A percentile compares a stretch with the other conserved stretches of the same genome.
Evolutionary conservation across 2,113 vertebrate genomes (phyloP).

Genomic region (Forbesichthys agassizii): DNA sequence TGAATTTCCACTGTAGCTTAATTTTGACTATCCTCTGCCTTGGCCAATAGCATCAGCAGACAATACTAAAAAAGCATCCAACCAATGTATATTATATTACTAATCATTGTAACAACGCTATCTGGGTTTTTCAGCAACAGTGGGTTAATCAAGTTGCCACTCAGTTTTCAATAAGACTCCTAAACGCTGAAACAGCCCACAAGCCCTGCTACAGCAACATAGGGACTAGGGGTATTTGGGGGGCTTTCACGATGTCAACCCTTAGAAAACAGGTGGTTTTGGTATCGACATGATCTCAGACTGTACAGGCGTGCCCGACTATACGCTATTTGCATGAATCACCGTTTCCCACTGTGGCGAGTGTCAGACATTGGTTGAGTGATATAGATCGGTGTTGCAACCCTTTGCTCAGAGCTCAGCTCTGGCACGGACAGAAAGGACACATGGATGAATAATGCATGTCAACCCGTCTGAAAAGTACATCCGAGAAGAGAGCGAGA

Average conservation of each 20-base stretch:
- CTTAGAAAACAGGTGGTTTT: constrained; percentile 24
- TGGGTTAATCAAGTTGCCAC: no score
- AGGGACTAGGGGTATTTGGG: no score
- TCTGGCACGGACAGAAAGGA: constrained; percentile 67
- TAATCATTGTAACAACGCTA: no score
- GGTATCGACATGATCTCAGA: constrained; percentile 27
- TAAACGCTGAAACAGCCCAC: no score
- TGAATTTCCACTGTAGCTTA: constrained; percentile 15
- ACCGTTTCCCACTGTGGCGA: constrained; percentile 56
- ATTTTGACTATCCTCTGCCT: background rate
- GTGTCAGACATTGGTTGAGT: constrained; percentile 61
- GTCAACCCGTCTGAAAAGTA: constrained; percentile 54
- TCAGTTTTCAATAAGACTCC: background rate
- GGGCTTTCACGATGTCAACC: no score
- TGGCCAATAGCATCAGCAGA: no score
- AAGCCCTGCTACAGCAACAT: no score
- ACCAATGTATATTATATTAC: no score
- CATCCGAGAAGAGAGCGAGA: constrained; percentile 25
- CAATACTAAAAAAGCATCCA: no score
- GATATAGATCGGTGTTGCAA: constrained; percentile 61
- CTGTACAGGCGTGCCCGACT: constrained; percentile 22
- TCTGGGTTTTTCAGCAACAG: no score
- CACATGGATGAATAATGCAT: constrained; percentile 71
- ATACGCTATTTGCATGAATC: constrained; percentile 50
- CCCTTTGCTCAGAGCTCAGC: constrained; percentile 49